These are phyloP conservation scores for Mamestra brassicae DNA, from an alignment of 2,888 invertebrate species.

Conservation along the genomic window DNA sequence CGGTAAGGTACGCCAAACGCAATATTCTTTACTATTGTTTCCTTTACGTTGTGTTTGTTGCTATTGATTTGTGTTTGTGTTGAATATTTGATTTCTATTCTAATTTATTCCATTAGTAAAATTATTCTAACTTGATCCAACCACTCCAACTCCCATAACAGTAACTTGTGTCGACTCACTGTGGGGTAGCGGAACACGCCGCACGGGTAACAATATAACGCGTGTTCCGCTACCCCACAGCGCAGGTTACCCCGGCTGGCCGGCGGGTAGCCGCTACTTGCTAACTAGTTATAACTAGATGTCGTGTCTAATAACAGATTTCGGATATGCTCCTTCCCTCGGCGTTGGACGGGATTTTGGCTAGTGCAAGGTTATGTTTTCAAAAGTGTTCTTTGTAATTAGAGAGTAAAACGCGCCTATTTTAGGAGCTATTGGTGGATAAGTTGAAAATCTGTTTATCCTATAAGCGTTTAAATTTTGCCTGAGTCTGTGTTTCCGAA, in stretches of 20 bases:
- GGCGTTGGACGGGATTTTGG: background rate
- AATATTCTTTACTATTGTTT: no score
- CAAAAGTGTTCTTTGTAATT: background rate
- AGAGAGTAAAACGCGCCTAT: background rate
- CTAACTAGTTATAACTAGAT: slow-evolving; percentile 23
- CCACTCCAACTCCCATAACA: background rate
- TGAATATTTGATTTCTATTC: no score
- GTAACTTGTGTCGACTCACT: slow-evolving; percentile 1
- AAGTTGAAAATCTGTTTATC: background rate
- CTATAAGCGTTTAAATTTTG: background rate
- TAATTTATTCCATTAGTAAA: background rate
- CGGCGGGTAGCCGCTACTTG: background rate
- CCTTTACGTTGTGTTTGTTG: no score
- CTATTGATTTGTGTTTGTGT: no score
- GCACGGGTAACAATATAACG: no score
- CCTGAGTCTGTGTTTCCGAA: no score
- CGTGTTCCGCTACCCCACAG: background rate
- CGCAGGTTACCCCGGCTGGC: background rate
- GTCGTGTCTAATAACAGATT: slow-evolving; percentile 13
- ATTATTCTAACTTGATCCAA: background rate
- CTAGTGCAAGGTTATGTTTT: background rate
- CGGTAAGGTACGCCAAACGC: no score
- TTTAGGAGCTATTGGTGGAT: background rate
- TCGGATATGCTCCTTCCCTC: background rate
- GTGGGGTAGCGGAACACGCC: no score